phyloP scores from a whole-genome alignment of 2,888 invertebrate species.

The Eledona agricola region DNA sequence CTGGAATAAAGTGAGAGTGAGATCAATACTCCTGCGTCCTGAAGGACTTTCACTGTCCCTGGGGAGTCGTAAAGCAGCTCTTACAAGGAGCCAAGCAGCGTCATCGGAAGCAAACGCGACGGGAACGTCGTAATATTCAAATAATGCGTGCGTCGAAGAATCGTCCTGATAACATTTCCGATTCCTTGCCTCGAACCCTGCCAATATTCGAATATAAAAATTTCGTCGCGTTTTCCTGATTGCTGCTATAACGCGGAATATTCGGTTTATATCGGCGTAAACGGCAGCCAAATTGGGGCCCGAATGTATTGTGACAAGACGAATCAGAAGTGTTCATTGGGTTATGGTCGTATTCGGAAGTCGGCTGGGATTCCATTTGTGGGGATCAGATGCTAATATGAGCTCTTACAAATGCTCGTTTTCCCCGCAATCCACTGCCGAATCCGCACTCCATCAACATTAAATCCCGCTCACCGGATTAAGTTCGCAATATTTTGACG shows the following conservation, averaged over 20 bases:
- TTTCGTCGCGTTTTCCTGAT: constrained; percentile 36
- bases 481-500: constrained; percentile 21
- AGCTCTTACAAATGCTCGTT: constrained; percentile 1
- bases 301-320: too few species aligned
- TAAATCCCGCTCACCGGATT: constrained; percentile 24
- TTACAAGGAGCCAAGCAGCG: constrained; percentile 18
- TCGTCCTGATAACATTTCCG: too few species aligned
- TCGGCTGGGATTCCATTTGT: too few species aligned
- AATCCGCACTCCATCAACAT: constrained; percentile 22
- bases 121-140: too few species aligned
- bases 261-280: constrained; percentile 32
- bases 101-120: too few species aligned
- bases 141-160: too few species aligned
- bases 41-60: constrained; percentile 35
- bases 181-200: too few species aligned
- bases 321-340: too few species aligned
- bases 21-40: constrained; percentile 31
- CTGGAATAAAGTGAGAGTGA: constrained; percentile 29
- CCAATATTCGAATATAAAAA: too few species aligned
- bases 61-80: constrained; percentile 28
- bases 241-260: constrained; percentile 36
- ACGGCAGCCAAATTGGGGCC: constrained; percentile 32
- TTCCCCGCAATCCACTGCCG: constrained; percentile 7
- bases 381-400: neutral
- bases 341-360: too few species aligned